phyloP scores from a whole-genome alignment of 2,113 vertebrate species.

The Hassar affinis region DNA sequence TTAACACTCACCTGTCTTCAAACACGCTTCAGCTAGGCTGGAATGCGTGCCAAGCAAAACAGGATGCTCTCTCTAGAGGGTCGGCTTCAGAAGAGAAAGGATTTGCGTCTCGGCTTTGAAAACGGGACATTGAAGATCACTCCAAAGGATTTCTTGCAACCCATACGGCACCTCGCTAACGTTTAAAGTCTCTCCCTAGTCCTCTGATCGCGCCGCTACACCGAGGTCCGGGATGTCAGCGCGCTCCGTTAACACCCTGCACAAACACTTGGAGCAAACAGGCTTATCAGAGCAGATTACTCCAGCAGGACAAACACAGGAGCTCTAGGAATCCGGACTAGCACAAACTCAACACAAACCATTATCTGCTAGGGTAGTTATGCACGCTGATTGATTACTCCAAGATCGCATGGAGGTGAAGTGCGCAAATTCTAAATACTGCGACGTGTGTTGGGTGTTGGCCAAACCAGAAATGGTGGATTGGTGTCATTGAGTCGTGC shows the following conservation, averaged over 20 bases:
- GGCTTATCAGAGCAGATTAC: constrained; percentile 67
- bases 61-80: constrained; percentile 60
- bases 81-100: constrained; percentile 15
- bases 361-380: constrained; percentile 42
- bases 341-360: constrained; percentile 38
- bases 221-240: constrained; percentile 56
- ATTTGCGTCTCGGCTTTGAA: constrained; percentile 28
- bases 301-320: constrained; percentile 61
- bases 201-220: background rate
- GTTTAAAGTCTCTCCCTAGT: background rate
- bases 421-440: background rate
- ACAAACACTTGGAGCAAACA: constrained; percentile 69
- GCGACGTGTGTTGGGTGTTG: background rate
- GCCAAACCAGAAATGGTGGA: background rate
- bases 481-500: background rate
- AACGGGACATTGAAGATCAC: constrained; percentile 15
- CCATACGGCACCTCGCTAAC: background rate
- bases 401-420: constrained; percentile 19
- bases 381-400: constrained; percentile 12
- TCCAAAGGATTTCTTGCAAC: background rate
- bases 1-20: constrained; percentile 69
- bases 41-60: constrained; percentile 69
- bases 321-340: constrained; percentile 23
- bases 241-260: constrained; percentile 64
- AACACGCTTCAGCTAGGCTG: constrained; percentile 60